Evolutionary conservation across 2,113 vertebrate species (phyloP), one percentile per base, ranked within the genome.

Genomic region (Sebastes schlegelii): DNA sequence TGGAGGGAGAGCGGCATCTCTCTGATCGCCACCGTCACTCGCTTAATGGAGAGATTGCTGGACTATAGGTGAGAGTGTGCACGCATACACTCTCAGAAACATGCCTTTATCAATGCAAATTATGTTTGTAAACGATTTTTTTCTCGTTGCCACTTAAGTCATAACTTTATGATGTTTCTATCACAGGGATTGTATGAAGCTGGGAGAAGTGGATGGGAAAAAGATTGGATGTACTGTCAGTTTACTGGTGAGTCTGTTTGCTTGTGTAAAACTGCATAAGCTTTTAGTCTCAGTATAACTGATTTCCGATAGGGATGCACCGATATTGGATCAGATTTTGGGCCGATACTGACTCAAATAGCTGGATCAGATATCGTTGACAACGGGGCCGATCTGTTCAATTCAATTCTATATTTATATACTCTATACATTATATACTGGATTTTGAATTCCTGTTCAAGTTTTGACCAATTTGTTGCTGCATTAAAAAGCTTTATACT

Each of bases 141-240:
- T 34, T 4, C 34, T 4, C 4, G 34, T 34, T 34, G 34, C 34
- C 34, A 34, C 34, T 12, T 3, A 1, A 17, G 49, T 51, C 66
- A 68, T 34, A 17, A 23, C 48, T 26, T 68, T 49, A 49, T 48
- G 4, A 40, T 83, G 71, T 91, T 93, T 94, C 79, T 85, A 7
- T 63, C 42, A 0, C 66, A 99, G 98, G 94, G 98, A 99, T 91
- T 99, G 98, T 82, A 99, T 99, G 98, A 99, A 99, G 92, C 95
- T 98, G 91, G 98, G 97, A 45, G 98, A 99, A 93, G 98, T 99
- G 51, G 98, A 99, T 81, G 98, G 98, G 65, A 99, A 99, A 92
- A 99, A 99, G 95, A 99, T 99, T 71, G 98, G 98, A 86, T 99
- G 98, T 82, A 99, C 98, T 2, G 98, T 99, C 92, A 99, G 98